Evolutionary conservation across 2,113 vertebrate genomes (phyloP).

Genomic region (Martes martes): DNA sequence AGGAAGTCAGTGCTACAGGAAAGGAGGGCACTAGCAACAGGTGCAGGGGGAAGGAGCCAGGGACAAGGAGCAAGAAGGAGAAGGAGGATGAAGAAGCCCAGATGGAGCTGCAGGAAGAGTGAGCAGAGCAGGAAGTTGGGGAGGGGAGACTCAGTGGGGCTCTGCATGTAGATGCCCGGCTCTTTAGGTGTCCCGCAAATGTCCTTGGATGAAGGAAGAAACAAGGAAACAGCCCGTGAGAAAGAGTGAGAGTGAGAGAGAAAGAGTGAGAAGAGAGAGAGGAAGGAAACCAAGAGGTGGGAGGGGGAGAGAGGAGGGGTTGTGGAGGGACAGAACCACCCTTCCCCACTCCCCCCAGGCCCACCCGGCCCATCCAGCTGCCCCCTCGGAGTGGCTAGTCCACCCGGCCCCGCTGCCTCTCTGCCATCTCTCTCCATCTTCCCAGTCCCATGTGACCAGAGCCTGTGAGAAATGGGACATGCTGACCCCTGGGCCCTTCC

Average conservation of each 20-base stretch:
- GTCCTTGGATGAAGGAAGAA: not conserved
- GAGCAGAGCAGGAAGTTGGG: not conserved
- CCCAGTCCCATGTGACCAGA: not conserved
- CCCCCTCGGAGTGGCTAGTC: not conserved
- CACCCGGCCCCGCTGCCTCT: not conserved
- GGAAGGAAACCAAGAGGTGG: not conserved
- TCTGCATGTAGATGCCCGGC: no score
- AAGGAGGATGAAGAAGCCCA: no score
- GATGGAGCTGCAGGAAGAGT: not conserved
- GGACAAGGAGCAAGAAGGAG: no score
- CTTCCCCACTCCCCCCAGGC: not conserved
- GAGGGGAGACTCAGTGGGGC: no score
- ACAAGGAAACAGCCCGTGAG: not conserved
- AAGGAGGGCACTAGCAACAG: not conserved
- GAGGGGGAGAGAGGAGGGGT: not conserved
- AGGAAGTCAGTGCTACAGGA: rapidly evolving
- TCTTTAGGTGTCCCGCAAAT: not conserved
- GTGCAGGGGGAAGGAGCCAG: no score
- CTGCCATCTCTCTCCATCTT: not conserved
- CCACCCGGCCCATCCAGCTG: not conserved
- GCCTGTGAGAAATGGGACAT: no score
- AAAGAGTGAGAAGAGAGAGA: not conserved
- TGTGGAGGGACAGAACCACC: not conserved
- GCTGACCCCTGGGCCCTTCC: no score
- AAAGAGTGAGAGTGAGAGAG: no score